Evolutionary conservation across 2,113 vertebrate species (phyloP), one percentile per base, ranked within the genome.

Genomic region (Poecilia latipinna): DNA sequence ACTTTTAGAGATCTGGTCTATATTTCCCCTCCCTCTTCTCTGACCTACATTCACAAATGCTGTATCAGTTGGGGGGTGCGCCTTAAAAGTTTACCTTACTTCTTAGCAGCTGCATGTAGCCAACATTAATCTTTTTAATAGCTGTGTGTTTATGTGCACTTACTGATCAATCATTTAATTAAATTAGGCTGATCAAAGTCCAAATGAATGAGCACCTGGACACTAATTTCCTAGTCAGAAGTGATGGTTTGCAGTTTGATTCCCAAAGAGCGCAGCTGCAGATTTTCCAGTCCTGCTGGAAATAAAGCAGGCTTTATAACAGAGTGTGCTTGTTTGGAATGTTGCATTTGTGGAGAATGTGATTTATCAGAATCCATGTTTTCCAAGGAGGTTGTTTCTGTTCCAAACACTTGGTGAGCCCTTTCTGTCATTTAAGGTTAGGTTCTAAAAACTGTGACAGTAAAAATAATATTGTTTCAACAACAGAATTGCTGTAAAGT

Each of bases 261-360:
- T 86, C 79, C 87, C 87, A 77, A 70, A 74, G 78, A 69, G 75
- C 54, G 54, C 77, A 87, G 87, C 88, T 88, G 84, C 82, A 80
- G 77, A 82, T 83, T 75, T 80, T 35, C 28, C 66, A 70, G 60
- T 80, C 48, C 75, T 66, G 70, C 75, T 68, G 83, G 72, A 84
- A 72, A 74, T 64, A 82, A 89, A 87, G 87, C 76, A 82, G 32
- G 75, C 64, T 77, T 76, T 67, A 77, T 57, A 57, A 60, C 67
- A 63, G 60, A 54, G 61, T 65, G 33, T n/a, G 44, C 72, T 65
- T 68, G 33, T 28, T 54, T 72, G 72, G 63, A 85, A 77, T 85
- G 74, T 75, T 78, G 76, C 82, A 65, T 75, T 88, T 71, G 54
- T 26, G 10, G 65, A 65, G 71, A 73, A 76, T 42, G 75, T 31